These are phyloP conservation scores for Suncus etruscus DNA, from an alignment of 2,113 vertebrate species.

Conservation along the genomic window DNA sequence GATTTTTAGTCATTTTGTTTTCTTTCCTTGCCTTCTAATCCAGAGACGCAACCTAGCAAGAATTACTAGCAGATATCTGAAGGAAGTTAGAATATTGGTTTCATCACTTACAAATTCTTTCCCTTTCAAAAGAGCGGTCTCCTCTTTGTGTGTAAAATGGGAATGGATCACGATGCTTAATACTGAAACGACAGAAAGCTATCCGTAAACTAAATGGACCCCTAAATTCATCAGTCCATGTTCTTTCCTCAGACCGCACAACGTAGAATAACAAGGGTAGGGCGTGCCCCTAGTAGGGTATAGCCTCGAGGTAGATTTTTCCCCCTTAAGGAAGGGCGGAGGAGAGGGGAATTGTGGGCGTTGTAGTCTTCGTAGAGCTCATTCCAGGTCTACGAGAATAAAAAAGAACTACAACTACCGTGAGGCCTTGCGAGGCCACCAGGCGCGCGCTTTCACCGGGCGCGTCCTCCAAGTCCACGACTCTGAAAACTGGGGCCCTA, in stretches of 20 bases:
- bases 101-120: not conserved
- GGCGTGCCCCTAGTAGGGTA: not conserved
- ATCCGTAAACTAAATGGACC: not conserved
- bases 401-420: constrained; percentile 80
- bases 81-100: not conserved
- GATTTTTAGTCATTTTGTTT: constrained; percentile 14
- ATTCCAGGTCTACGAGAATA: accelerated
- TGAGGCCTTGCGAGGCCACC: not conserved
- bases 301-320: not conserved
- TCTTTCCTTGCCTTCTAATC: not conserved
- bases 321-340: accelerated
- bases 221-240: not conserved
- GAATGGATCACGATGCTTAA: constrained; percentile 10
- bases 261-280: not conserved
- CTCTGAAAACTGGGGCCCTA: no score
- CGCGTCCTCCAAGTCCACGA: not conserved
- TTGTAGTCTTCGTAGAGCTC: constrained; percentile 20
- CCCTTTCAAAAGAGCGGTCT: not conserved
- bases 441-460: not conserved
- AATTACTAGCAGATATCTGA: not conserved
- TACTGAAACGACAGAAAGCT: not conserved
- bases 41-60: not conserved
- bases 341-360: constrained; percentile 27
- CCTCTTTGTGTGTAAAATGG: constrained; percentile 43
- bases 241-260: not conserved